Conservation (phyloP, 2,888 invertebrate genomes). For the Lycophotia porphyrea region DNA sequence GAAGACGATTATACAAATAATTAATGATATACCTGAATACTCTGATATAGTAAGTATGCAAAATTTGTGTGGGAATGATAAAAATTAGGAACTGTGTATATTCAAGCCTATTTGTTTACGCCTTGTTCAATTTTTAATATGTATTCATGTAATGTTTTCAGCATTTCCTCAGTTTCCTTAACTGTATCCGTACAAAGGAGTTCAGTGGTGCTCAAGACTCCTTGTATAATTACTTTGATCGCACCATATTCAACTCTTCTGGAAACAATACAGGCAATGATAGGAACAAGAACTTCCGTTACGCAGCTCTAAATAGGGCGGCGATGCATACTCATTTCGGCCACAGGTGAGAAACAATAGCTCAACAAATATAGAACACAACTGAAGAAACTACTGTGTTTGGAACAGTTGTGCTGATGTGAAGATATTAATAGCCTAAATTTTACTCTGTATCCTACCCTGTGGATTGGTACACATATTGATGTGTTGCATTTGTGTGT, state of each 20-base stretch:
- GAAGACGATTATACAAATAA: conserved; percentile 92
- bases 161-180: conserved; percentile 97
- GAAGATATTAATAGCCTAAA: background rate
- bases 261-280: conserved; percentile 84
- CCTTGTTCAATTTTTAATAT: background rate
- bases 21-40: conserved; percentile 94
- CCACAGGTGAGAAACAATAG: conserved; percentile 91
- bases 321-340: conserved; percentile 96
- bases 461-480: background rate
- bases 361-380: background rate
- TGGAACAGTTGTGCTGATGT: background rate
- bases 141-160: conserved; percentile 82
- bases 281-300: conserved; percentile 93
- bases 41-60: conserved; percentile 93
- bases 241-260: conserved; percentile 85
- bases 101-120: background rate
- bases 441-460: background rate
- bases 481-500: background rate
- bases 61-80: background rate
- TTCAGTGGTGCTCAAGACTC: conserved; percentile 95
- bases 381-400: background rate
- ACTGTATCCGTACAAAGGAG: conserved; percentile 96
- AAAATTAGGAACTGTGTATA: background rate
- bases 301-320: conserved; percentile 97
- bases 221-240: conserved; percentile 95